These are phyloP conservation scores for Bos indicus DNA, from an alignment of 2,113 vertebrate genomes.

Conservation along the genomic window DNA sequence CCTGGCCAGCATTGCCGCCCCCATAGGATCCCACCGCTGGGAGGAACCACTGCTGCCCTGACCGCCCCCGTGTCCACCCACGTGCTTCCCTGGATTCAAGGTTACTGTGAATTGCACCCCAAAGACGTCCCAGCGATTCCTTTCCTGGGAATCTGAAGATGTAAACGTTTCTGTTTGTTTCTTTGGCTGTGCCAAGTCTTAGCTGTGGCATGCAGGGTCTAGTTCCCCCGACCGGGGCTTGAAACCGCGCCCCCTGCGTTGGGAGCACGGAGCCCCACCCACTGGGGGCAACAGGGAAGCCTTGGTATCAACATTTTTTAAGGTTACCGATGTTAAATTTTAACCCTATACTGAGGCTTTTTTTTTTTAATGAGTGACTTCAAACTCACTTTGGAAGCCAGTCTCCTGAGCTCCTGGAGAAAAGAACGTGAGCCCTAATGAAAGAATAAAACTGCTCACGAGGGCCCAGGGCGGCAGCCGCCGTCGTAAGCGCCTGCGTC, in stretches of 20 bases:
- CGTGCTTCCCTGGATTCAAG: no score
- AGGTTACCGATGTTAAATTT: not conserved
- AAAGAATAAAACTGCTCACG: rapidly evolving
- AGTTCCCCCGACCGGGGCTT: not conserved
- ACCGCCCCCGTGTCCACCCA: rapidly evolving
- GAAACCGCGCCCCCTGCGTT: rapidly evolving
- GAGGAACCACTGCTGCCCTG: rapidly evolving
- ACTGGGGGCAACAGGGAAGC: not conserved
- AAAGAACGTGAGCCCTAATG: rapidly evolving
- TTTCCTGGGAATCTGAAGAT: not conserved
- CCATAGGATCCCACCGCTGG: rapidly evolving
- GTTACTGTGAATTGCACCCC: rapidly evolving
- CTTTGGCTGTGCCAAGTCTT: not conserved
- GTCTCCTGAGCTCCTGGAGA: not conserved
- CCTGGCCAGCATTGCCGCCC: rapidly evolving
- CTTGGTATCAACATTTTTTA: not conserved
- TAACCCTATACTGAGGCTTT: not conserved
- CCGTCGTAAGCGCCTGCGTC: rapidly evolving
- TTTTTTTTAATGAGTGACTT: not conserved
- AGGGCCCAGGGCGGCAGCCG: rapidly evolving
- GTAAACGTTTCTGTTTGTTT: not conserved
- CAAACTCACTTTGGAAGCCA: not conserved
- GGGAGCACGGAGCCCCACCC: not conserved
- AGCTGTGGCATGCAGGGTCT: not conserved
- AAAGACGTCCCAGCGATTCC: rapidly evolving